phyloP scores from a whole-genome alignment of 1,140 invertebrate genomes.

The Drosophila kurseongensis region DNA sequence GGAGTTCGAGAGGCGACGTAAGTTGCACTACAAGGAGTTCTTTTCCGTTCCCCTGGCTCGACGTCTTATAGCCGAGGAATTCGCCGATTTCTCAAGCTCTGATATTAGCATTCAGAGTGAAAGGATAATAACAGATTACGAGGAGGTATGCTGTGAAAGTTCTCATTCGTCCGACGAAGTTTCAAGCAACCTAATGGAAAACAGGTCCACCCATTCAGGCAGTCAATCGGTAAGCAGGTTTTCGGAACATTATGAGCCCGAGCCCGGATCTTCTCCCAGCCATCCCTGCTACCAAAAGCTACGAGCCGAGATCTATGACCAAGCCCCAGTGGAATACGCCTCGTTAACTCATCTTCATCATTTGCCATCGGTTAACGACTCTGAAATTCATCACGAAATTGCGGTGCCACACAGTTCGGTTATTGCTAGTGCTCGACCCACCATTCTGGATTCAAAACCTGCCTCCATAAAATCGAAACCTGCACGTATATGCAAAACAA shows the following conservation, averaged over 20 bases:
- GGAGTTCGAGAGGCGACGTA: constrained; percentile 65
- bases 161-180: no score
- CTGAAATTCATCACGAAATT: neutral
- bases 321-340: neutral
- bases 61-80: constrained; percentile 57
- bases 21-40: constrained; percentile 64
- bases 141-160: neutral
- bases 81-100: constrained; percentile 15
- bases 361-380: constrained; percentile 4
- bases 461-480: fast-evolving
- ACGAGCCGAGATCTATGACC: constrained; percentile 8
- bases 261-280: constrained; percentile 38
- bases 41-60: constrained; percentile 54
- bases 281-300: constrained; percentile 62
- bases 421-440: neutral
- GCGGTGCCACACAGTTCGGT: neutral
- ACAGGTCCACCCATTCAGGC: neutral
- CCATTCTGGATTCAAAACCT: neutral
- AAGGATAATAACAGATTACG: fast-evolving
- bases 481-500: constrained; percentile 8
- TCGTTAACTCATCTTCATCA: constrained; percentile 1
- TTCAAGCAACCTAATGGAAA: neutral
- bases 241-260: neutral
- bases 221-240: no score
- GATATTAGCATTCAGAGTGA: constrained; percentile 8